Conservation (phyloP, 2,113 vertebrate genomes). For the Laterallus jamaicensis region DNA sequence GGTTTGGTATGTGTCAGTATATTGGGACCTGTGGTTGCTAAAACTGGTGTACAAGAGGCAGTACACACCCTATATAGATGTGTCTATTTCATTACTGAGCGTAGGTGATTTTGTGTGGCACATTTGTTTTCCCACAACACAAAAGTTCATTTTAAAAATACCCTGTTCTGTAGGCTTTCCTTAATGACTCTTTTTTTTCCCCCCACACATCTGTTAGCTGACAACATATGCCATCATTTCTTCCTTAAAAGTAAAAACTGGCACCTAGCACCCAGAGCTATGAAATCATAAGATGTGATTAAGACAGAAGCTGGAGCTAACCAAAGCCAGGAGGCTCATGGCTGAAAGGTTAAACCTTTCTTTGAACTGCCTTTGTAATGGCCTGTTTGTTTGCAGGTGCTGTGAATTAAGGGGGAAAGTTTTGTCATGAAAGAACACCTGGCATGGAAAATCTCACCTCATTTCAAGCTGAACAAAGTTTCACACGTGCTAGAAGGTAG, state of each 20-base stretch:
- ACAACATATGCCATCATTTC: constrained; percentile 3
- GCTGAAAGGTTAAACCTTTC: constrained; percentile 22
- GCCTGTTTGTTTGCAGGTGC: not conserved
- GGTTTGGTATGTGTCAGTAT: not conserved
- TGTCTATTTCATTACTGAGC: not conserved
- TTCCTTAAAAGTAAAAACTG: constrained; percentile 45
- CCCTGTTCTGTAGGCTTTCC: not conserved
- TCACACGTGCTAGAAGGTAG: accelerated
- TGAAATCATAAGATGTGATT: constrained; percentile 11
- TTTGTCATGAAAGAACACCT: not conserved
- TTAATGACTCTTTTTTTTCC: not conserved
- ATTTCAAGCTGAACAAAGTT: not conserved
- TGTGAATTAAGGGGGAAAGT: not conserved
- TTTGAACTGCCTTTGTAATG: not conserved
- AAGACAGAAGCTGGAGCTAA: constrained; percentile 8
- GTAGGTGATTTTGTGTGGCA: not conserved
- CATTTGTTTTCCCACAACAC: constrained; percentile 37
- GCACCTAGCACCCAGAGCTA: not conserved
- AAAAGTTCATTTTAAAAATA: constrained; percentile 57
- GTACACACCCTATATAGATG: not conserved
- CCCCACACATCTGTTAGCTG: not conserved
- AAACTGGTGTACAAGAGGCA: not conserved
- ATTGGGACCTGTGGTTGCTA: not conserved
- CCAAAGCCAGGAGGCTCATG: not conserved
- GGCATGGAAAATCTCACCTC: not conserved